Evolutionary conservation across 2,113 vertebrate genomes (phyloP), one percentile per base, ranked within the genome.

Genomic region (Hippocampus abdominalis): DNA sequence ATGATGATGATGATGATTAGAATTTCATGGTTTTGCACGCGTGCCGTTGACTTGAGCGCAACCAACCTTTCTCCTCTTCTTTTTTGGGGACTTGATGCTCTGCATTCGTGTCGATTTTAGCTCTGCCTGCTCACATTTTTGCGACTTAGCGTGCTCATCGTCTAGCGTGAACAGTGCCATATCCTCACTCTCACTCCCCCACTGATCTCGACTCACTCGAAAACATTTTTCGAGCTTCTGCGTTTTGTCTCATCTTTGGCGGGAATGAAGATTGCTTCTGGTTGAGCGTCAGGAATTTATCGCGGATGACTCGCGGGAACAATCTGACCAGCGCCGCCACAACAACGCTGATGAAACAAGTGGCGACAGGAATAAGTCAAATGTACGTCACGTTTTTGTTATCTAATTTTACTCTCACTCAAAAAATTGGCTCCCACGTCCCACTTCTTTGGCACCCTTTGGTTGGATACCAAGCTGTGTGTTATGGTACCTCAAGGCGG

Each of bases 251-350:
- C 60, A 81, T 80, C 82, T 89, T 89, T 91, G 91, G 90, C 89
- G 86, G 84, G 89, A 90, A 93, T 93, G 90, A 93, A 86, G 91
- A 93, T 91, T 90, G 81, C 91, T 87, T 82, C 59, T 72, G 81
- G 85, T 82, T 77, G 71, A 79, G 80, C 69, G 80, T 84, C 77
- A 71, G 84, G 79, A 78, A 72, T 79, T 87, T 72, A 27, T 54
- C 21, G 5, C 18, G 21, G 51, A 3, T 53, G 57, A 60, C 27
- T 2, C 12, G 2, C 15, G 8, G 27, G 57, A 32, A 60, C 7
- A 86, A 90, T 92, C 91, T 85, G 91, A 93, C 82, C 79, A 75
- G 86, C 86, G 56, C 86, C 81, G 78, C 84, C 73, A 79, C 60
- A 65, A 71, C 66, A 81, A 67, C 73, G 84, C 68, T 64, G 66